These are phyloP conservation scores for Erebia ligea DNA, from an alignment of 2,888 invertebrate species.

Conservation along the genomic window DNA sequence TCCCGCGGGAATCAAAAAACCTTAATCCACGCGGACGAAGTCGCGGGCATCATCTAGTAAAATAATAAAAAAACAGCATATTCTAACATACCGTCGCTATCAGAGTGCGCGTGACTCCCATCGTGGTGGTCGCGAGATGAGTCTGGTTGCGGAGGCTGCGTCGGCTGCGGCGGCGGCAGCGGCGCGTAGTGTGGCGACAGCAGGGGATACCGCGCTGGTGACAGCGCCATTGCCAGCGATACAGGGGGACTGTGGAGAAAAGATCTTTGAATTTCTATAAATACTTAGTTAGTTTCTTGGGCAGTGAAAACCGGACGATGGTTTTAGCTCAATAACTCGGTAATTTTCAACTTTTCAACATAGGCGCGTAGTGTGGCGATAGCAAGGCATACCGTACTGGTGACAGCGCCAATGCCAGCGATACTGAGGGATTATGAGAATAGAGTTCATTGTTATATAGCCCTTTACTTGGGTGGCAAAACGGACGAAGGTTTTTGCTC, in stretches of 20 bases:
- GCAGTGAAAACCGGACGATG: no score
- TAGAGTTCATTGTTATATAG: background rate
- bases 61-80: background rate
- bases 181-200: conserved; percentile 87
- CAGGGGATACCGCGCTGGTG: conserved; percentile 82
- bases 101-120: conserved; percentile 75
- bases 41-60: no score
- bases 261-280: background rate
- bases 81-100: conserved; percentile 56
- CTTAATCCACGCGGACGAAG: no score
- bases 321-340: no score
- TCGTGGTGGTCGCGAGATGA: conserved; percentile 69
- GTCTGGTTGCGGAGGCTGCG: conserved; percentile 65
- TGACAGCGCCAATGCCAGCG: conserved; percentile 86
- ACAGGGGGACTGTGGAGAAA: conserved; percentile 87
- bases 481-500: no score
- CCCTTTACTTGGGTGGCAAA: no score
- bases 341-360: conserved; percentile 46
- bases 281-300: no score
- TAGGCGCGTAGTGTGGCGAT: conserved; percentile 85
- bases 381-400: conserved; percentile 84
- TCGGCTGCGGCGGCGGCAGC: conserved; percentile 82
- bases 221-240: conserved; percentile 86
- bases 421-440: conserved; percentile 88
- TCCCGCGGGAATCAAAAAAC: no score